phyloP scores from a whole-genome alignment of 2,888 invertebrate species.

The Zeuzera pyrina region DNA sequence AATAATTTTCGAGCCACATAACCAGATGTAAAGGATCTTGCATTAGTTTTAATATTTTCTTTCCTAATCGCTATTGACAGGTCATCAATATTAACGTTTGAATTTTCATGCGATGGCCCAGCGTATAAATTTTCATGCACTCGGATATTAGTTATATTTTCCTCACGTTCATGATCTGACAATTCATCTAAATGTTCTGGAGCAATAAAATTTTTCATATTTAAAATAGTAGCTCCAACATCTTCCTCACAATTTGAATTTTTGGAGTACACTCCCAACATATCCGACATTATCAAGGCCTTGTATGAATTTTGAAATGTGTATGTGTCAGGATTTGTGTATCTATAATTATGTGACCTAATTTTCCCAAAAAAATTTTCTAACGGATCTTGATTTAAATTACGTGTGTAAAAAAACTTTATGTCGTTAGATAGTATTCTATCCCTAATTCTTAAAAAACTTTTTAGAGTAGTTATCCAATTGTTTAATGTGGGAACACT shows the following conservation, averaged over 20 bases:
- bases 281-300: slow-evolving; percentile 4
- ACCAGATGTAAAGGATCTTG: background rate
- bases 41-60: background rate
- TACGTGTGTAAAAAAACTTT: slow-evolving; percentile 6
- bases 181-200: no score
- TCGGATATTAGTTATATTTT: no score
- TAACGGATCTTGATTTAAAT: slow-evolving; percentile 8
- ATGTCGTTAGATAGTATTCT: slow-evolving; percentile 1
- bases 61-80: no score
- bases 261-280: slow-evolving; percentile 3
- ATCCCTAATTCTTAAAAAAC: background rate
- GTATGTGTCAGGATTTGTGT: slow-evolving; percentile 4
- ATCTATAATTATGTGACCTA: slow-evolving; percentile 5
- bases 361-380: slow-evolving; percentile 9
- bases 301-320: slow-evolving; percentile 6
- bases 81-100: no score
- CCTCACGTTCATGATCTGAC: no score
- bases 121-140: background rate
- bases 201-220: background rate
- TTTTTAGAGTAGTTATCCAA: no score
- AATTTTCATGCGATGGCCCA: background rate
- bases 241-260: slow-evolving; percentile 1
- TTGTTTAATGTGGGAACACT: no score
- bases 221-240: background rate
- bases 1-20: background rate